Evolutionary conservation across 2,113 vertebrate genomes (phyloP).

Genomic region (Zosterops pallidus): DNA sequence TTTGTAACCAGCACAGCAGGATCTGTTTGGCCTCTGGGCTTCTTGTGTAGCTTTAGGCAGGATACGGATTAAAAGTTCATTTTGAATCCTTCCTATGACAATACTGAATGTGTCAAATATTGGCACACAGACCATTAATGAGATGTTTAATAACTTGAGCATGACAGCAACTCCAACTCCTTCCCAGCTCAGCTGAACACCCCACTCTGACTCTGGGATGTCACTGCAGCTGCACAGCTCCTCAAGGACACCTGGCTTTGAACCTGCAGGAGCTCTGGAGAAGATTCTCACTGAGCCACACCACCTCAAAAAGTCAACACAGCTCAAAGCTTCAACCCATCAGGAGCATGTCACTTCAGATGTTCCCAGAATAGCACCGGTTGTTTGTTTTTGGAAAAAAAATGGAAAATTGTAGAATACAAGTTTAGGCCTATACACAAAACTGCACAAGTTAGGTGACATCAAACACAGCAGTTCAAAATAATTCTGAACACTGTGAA

Average conservation of each 20-base stretch:
- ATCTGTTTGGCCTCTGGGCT: neutral
- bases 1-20: neutral
- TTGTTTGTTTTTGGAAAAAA: neutral
- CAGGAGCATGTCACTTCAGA: neutral
- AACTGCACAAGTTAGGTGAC: neutral
- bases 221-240: neutral
- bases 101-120: rapidly evolving
- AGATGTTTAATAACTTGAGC: neutral
- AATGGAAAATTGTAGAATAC: neutral
- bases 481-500: neutral
- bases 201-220: neutral
- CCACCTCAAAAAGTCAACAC: neutral
- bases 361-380: neutral
- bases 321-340: neutral
- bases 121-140: rapidly evolving
- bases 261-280: neutral
- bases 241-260: neutral
- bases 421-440: neutral
- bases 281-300: neutral
- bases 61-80: neutral
- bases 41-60: neutral
- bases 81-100: neutral
- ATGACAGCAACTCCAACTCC: neutral
- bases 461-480: neutral
- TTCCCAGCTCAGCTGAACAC: neutral